Base-by-base conservation (phyloP, 2,797 vertebrate genomes). In the Catamblyrhynchus diadema region DNA sequence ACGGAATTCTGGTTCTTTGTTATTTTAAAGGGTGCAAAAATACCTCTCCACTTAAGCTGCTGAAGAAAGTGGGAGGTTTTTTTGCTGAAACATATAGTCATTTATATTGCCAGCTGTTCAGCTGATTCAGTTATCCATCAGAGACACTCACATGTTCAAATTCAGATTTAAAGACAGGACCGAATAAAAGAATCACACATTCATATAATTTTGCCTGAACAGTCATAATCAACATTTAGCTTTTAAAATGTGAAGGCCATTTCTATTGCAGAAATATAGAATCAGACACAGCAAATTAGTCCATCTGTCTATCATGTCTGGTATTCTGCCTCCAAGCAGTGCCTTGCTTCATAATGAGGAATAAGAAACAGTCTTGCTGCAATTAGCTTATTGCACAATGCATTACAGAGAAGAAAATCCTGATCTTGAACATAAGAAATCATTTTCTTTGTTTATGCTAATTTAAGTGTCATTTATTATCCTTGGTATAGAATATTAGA, bases 321-420 rank as follows among this genome's bases (percentile, higher is more conserved):
- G 73, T 92, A 91, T 94, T 92, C 86, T 94, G 93, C 88, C 96
- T 94, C 47, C 56, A 80, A 95, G 94, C 88, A 82, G 30, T 78
- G 71, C 35, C 57, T 93, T 78, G 39, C 88, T 85, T 82, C 78
- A 78, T 25, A 51, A 78, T 6, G 22, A 80, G 45, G 27, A 82
- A 62, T 60, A 88, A 92, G 70, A 84, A 92, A 89, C 7, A 90
- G 61, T 20, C 78, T 73, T 73, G 39, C 41, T 92, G 45, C 45
- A 93, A 95, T 93, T 92, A 73, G 33, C 33, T 88, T 80, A 80
- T 80, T 87, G 72, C 71, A 92, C 61, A 92, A 88, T 4, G 35
- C 32, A 70, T 88, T 70, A 81, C 39, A 87, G 64, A 73, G 62
- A 83, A 75, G 41, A 94, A 94, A 94, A 84, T 57, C 54, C 77